phyloP scores from a whole-genome alignment of 1,140 invertebrate genomes.

The Drosophila orena region DNA sequence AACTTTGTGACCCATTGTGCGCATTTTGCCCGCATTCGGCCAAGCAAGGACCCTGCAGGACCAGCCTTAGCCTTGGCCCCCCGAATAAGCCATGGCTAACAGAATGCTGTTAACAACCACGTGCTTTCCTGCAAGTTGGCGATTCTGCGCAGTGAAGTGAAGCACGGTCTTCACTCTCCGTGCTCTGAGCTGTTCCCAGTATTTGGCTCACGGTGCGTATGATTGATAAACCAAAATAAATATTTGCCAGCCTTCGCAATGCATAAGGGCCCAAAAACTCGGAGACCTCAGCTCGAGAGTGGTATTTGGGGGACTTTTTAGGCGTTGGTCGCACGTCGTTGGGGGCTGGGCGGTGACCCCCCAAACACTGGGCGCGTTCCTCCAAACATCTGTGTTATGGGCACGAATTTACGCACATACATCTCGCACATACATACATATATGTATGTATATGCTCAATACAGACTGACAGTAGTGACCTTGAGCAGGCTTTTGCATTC shows the following conservation, averaged over 20 bases:
- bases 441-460: slow-evolving; percentile 5
- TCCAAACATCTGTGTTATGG: slow-evolving; percentile 71
- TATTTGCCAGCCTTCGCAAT: slow-evolving; percentile 75
- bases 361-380: not conserved
- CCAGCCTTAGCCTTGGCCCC: slow-evolving; percentile 69
- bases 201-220: slow-evolving; percentile 70
- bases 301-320: slow-evolving; percentile 30
- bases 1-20: slow-evolving; percentile 54
- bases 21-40: slow-evolving; percentile 15
- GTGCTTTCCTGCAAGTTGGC: slow-evolving; percentile 59
- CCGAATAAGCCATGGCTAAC: slow-evolving; percentile 23
- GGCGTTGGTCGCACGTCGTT: slow-evolving; percentile 48
- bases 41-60: slow-evolving; percentile 25
- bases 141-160: slow-evolving; percentile 59
- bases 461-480: slow-evolving; percentile 70
- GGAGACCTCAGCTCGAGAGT: slow-evolving; percentile 2
- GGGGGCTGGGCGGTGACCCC: slow-evolving; percentile 1
- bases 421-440: too few relatives aligned
- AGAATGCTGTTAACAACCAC: slow-evolving; percentile 56
- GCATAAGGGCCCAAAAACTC: slow-evolving; percentile 55
- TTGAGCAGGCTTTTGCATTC: slow-evolving; percentile 64
- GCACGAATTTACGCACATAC: slow-evolving; percentile 35
- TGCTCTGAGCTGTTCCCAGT: slow-evolving; percentile 60
- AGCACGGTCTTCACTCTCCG: slow-evolving; percentile 1
- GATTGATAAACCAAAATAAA: slow-evolving; percentile 84